A percentile compares a stretch with the other conserved stretches of the same genome.
Evolutionary conservation across 2,888 invertebrate genomes (phyloP).

Genomic region (Drosophila paramelanica): DNA sequence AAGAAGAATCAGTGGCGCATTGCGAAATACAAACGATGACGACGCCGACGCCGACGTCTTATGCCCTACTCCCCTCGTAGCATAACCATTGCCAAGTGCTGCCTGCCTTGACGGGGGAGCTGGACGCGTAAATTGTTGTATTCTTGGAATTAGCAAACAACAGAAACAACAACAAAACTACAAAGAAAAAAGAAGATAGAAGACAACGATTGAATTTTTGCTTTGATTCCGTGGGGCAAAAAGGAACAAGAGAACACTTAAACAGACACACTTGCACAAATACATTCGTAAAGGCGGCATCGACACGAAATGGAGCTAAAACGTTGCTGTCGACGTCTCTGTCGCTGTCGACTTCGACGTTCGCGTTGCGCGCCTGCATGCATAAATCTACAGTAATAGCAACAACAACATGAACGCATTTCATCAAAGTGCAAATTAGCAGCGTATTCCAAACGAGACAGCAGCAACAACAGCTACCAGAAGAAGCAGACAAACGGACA

Average conservation of each 20-base stretch:
- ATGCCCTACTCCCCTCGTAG: neutral
- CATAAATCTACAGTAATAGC: conserved; percentile 78
- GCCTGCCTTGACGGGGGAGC: conserved; percentile 70
- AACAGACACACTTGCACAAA: neutral
- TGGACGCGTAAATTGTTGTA: conserved; percentile 75
- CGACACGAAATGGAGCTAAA: conserved; percentile 78
- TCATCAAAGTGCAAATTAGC: conserved; percentile 82
- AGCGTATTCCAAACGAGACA: conserved; percentile 70
- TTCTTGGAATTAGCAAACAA: conserved; percentile 77
- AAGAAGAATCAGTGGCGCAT: conserved; percentile 63
- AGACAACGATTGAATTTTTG: conserved; percentile 47
- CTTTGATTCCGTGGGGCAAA: conserved; percentile 36
- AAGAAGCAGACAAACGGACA: conserved; percentile 21
- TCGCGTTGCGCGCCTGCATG: conserved; percentile 58
- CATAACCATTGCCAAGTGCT: conserved; percentile 10
- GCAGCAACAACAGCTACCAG: conserved; percentile 28
- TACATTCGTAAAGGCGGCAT: conserved; percentile 34
- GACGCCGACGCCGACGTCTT: conserved; percentile 3
- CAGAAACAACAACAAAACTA: conserved; percentile 32
- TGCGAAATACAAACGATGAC: conserved; percentile 62
- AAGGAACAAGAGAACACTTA: conserved; percentile 19
- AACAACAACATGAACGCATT: conserved; percentile 67
- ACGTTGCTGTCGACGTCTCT: conserved; percentile 19
- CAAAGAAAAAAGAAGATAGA: conserved; percentile 13
- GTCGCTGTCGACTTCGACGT: conserved; percentile 20